A percentile compares a stretch with the other conserved stretches of the same genome.
phyloP scores from a whole-genome alignment of 2,888 invertebrate genomes.

The Hedychridium roseum region DNA sequence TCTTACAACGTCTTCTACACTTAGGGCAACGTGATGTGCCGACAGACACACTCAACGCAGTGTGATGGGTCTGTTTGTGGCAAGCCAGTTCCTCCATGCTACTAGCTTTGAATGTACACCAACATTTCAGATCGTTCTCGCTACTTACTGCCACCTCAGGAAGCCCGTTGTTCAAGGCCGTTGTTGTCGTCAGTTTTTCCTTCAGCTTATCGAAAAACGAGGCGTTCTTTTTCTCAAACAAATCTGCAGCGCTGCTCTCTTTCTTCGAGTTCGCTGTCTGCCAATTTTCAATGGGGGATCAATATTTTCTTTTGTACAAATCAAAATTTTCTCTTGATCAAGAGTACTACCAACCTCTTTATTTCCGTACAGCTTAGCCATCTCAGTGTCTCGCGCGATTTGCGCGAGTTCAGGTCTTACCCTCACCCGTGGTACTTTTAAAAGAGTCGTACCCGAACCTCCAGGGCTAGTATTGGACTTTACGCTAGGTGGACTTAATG shows the following conservation, averaged over 20 bases:
- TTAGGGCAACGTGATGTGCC: conserved; percentile 85
- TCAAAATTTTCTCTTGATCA: background rate
- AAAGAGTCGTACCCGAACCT: conserved; percentile 40
- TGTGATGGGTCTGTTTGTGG: conserved; percentile 58
- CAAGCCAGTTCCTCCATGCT: conserved; percentile 53
- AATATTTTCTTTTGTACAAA: background rate
- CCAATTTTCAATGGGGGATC: conserved; percentile 53
- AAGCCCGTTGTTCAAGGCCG: conserved; percentile 68
- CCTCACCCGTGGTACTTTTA: conserved; percentile 56
- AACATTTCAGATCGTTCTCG: conserved; percentile 63
- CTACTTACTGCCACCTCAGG: conserved; percentile 84
- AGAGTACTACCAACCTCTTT: conserved; percentile 44
- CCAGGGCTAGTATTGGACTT: conserved; percentile 34
- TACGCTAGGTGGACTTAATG: conserved; percentile 42
- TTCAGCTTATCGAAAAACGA: conserved; percentile 86
- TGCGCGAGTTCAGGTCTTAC: conserved; percentile 58
- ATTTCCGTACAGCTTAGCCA: conserved; percentile 52
- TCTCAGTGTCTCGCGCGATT: conserved; percentile 55
- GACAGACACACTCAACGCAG: conserved; percentile 61
- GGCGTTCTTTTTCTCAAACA: conserved; percentile 73
- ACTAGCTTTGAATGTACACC: conserved; percentile 59
- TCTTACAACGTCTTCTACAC: conserved; percentile 87
- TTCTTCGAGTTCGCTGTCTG: conserved; percentile 39
- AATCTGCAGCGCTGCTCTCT: conserved; percentile 47
- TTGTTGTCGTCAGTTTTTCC: conserved; percentile 75